These are phyloP conservation scores for Crypturellus undulatus DNA, from an alignment of 2,113 vertebrate species.

Conservation along the genomic window DNA sequence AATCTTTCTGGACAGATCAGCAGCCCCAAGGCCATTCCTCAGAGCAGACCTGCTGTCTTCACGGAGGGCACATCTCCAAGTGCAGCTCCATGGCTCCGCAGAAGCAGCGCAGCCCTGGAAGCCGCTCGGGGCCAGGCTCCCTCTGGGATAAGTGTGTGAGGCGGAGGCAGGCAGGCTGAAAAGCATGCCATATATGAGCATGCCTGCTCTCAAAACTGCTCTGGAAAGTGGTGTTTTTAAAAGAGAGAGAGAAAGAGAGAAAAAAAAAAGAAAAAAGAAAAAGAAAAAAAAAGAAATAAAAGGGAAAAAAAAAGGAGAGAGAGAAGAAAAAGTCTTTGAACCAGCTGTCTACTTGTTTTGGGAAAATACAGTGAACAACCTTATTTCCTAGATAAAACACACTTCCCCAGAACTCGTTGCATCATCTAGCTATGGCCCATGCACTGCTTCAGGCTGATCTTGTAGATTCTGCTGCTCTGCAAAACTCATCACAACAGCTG, in stretches of 20 bases:
- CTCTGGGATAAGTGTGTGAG: fast-evolving
- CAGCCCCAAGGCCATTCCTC: background rate
- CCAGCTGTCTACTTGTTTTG: background rate
- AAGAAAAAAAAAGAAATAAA: background rate
- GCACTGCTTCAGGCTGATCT: background rate
- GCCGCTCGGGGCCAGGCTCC: fast-evolving
- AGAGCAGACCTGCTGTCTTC: fast-evolving
- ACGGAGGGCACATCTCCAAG: fast-evolving
- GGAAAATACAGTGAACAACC: background rate
- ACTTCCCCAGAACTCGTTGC: background rate
- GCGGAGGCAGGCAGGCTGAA: fast-evolving
- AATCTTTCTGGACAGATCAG: background rate
- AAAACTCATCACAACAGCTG: background rate
- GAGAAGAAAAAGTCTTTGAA: background rate
- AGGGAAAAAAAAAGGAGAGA: background rate
- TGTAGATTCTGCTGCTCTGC: background rate
- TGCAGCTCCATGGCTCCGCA: fast-evolving
- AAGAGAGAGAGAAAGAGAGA: background rate
- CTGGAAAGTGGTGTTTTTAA: background rate
- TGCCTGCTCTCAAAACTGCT: background rate
- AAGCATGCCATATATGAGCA: background rate
- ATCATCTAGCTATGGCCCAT: background rate
- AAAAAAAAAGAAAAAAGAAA: background rate
- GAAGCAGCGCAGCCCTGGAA: background rate
- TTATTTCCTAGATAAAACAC: background rate